Evolutionary conservation across 1,140 invertebrate species (phyloP).

Genomic region (Mizuhopecten yessoensis): DNA sequence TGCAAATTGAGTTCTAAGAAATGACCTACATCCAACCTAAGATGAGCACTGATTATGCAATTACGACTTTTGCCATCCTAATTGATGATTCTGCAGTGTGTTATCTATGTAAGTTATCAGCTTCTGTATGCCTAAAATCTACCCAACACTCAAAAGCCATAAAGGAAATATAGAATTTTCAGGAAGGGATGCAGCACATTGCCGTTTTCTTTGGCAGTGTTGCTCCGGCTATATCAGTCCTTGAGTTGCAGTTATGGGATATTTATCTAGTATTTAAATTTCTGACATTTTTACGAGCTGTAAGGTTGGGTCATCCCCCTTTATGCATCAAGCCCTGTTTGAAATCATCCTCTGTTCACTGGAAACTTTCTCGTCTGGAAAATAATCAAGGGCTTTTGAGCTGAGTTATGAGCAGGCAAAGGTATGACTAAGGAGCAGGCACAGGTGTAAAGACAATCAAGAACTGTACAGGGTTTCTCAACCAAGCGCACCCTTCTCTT

Average conservation of each 20-base stretch:
- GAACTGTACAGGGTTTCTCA: not conserved
- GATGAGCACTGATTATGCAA: not conserved
- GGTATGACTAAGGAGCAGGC: conserved; percentile 16
- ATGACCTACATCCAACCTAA: not conserved
- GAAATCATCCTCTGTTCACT: conserved; percentile 33
- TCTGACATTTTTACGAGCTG: conserved; percentile 33
- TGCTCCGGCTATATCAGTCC: not conserved
- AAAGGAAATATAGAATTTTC: not conserved
- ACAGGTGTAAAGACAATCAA: conserved; percentile 28
- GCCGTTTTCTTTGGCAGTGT: not conserved
- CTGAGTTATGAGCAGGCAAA: not conserved
- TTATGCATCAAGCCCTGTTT: conserved; percentile 20
- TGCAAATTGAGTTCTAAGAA: not conserved
- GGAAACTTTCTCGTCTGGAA: conserved; percentile 33
- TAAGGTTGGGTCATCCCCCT: conserved; percentile 30
- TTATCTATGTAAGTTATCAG: not conserved
- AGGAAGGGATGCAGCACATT: not conserved
- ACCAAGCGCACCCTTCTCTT: not conserved
- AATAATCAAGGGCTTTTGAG: conserved; percentile 10
- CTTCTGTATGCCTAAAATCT: not conserved
- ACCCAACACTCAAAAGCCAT: not conserved
- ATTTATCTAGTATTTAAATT: conserved; percentile 20
- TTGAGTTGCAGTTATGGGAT: not conserved
- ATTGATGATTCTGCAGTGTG: not conserved
- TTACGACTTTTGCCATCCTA: not conserved